A percentile compares a stretch with the other conserved stretches of the same genome.
Conservation (phyloP, 2,888 invertebrate genomes). For the Lochmaea capreae region DNA sequence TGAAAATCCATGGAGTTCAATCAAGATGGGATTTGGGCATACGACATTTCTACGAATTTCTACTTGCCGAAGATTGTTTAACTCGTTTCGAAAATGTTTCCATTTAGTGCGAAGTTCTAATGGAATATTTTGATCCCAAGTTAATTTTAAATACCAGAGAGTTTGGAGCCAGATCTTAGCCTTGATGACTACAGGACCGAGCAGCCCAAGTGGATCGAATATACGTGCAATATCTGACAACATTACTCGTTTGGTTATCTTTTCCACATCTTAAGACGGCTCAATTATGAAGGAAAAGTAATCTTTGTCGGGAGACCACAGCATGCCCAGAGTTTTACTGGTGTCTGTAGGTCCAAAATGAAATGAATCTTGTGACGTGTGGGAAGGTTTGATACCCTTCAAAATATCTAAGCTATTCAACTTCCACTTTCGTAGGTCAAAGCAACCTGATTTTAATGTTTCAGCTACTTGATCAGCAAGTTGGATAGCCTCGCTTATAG, state of each 20-base stretch:
- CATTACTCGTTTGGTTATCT: slow-evolving; percentile 22
- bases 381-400: neutral
- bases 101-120: slow-evolving; percentile 9
- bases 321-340: slow-evolving; percentile 32
- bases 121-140: slow-evolving; percentile 25
- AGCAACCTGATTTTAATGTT: slow-evolving; percentile 20
- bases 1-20: neutral
- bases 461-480: slow-evolving; percentile 14
- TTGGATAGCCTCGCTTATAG: slow-evolving; percentile 13
- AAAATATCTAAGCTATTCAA: slow-evolving; percentile 24
- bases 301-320: slow-evolving; percentile 16
- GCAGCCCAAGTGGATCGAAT: slow-evolving; percentile 27
- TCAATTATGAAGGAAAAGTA: slow-evolving; percentile 21
- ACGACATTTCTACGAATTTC: slow-evolving; percentile 1
- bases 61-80: neutral
- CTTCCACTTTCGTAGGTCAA: slow-evolving; percentile 28
- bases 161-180: slow-evolving; percentile 30
- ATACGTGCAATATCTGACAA: slow-evolving; percentile 28
- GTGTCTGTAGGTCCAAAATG: slow-evolving; percentile 25
- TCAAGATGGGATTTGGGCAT: neutral
- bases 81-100: slow-evolving; percentile 5
- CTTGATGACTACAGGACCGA: slow-evolving; percentile 23
- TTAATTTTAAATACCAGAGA: slow-evolving; percentile 31
- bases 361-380: neutral
- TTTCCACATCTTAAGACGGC: neutral